Percentiles rank a stretch among this genome's conserved stretches.
These are phyloP conservation scores for Phycodurus eques DNA, from an alignment of 2,113 vertebrate genomes.

Conservation along the genomic window DNA sequence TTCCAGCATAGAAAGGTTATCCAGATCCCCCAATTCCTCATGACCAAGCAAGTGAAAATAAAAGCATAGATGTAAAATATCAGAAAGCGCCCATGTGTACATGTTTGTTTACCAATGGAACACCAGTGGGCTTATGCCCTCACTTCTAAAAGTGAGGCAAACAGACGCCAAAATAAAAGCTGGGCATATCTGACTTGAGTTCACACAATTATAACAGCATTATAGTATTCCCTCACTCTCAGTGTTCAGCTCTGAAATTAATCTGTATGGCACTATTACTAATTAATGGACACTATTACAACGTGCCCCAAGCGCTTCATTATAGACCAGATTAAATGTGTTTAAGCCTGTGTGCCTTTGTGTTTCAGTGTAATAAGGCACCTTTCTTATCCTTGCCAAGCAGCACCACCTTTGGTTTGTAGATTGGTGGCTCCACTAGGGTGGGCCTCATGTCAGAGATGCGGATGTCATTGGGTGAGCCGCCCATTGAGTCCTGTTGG, in stretches of 20 bases:
- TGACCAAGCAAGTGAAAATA: too few species aligned
- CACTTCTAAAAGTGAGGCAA: not conserved
- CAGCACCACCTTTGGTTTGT: conserved; percentile 97
- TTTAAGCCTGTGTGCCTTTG: not conserved
- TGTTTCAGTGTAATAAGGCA: conserved; percentile 40
- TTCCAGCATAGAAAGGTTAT: too few species aligned
- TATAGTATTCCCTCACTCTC: conserved; percentile 5
- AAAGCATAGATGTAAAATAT: too few species aligned
- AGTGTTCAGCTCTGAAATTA: conserved; percentile 30
- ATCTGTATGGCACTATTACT: conserved; percentile 39
- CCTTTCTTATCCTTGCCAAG: conserved; percentile 99
- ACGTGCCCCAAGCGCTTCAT: conserved; percentile 31
- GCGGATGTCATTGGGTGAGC: conserved; percentile 94
- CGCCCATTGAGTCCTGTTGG: conserved; percentile 89
- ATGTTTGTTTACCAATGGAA: not conserved
- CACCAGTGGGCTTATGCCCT: not conserved
- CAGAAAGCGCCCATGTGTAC: not conserved
- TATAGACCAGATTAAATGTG: conserved; percentile 37
- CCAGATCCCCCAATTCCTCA: too few species aligned
- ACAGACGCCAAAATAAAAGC: not conserved
- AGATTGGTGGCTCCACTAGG: conserved; percentile 92
- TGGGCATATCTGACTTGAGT: not conserved
- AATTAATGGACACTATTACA: conserved; percentile 50
- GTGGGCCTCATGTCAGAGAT: conserved; percentile 97
- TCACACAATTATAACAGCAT: conserved; percentile 11